Conservation (phyloP, 2,888 invertebrate genomes). For the Xestobium rufovillosum region DNA sequence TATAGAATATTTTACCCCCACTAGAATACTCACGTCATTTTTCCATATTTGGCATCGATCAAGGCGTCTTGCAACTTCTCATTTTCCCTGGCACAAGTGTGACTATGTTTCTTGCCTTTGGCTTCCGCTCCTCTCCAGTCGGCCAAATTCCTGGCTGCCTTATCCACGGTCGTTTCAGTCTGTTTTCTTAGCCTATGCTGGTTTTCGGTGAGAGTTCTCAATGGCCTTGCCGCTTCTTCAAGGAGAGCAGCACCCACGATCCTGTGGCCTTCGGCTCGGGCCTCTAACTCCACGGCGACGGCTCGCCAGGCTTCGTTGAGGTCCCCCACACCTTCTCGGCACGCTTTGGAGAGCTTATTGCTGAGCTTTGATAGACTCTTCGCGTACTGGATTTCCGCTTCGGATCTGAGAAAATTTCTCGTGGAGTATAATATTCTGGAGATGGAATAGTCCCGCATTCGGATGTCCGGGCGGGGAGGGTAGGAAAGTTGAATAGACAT, state of each 20-base stretch:
- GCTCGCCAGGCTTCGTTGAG: conserved; percentile 88
- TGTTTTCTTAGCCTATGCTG: conserved; percentile 64
- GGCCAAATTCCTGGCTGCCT: conserved; percentile 68
- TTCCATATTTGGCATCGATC: conserved; percentile 45
- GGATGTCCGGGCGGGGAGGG: no score
- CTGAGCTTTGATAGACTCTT: conserved; percentile 85
- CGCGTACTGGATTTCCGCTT: conserved; percentile 84
- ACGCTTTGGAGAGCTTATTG: conserved; percentile 75
- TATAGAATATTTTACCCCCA: no score
- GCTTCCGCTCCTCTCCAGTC: conserved; percentile 84
- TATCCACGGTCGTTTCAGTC: conserved; percentile 77
- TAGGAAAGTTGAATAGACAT: no score
- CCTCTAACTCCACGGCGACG: conserved; percentile 87
- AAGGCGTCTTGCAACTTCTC: conserved; percentile 82
- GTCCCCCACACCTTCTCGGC: conserved; percentile 68
- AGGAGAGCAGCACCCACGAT: conserved; percentile 53
- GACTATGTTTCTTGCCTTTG: conserved; percentile 85
- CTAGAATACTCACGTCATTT: conserved; percentile 32
- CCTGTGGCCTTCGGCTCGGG: conserved; percentile 84
- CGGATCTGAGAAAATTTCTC: conserved; percentile 58
- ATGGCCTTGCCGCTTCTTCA: conserved; percentile 86
- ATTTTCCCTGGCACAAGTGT: conserved; percentile 79
- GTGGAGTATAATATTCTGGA: no score
- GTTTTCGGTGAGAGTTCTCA: conserved; percentile 63
- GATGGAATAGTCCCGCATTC: no score